Evolutionary conservation across 2,113 vertebrate genomes (phyloP), one percentile per base, ranked within the genome.

Genomic region (Poecile atricapillus): DNA sequence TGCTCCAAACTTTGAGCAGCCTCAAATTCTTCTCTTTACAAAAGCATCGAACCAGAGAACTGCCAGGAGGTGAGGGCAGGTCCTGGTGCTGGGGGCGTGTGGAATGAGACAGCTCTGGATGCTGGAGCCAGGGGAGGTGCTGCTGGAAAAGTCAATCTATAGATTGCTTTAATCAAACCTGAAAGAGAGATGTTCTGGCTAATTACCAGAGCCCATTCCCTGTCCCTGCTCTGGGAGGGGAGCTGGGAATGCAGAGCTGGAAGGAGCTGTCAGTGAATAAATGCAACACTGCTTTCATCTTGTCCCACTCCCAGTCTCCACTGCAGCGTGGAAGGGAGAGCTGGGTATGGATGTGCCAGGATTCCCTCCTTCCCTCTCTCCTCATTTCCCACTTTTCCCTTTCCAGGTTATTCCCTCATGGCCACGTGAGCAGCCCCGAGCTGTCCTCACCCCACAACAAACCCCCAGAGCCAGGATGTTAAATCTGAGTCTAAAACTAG

Each of bases 1-100:
- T 62, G 82, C 69, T 56, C 65, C 31, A 8, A 33, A 24, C 31
- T 11, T 30, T 23, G 47, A 10, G 37, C 4, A 3, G 28, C 9
- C 47, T 64, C 47, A 7, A n/a, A 33, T 18, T 47, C 44, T 25
- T 17, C 39, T 37, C 59, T 30, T 65, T 3, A 22, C 27, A 23
- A 9, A 46, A 60, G 21, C 8, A 43, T 1, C 39, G 22, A 30
- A 37, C 3, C 30, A 44, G 30, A 13, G 8, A 31, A 6, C 10
- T 8, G 39, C 39, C 39, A 39, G 5, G 4, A 15, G 31, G 16
- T 1, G 15, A 37, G 52, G 65, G 47, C 35, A 30, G 30, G 21
- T 9, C 15, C 86, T 1, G 2, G 9, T 6, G 19, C 83, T 7
- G 7, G 15, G 31, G 8, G 14, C 1, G 3, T 1, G 13, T 1